Conservation (phyloP, 1,140 invertebrate genomes). For the Drosophila funebris region DNA sequence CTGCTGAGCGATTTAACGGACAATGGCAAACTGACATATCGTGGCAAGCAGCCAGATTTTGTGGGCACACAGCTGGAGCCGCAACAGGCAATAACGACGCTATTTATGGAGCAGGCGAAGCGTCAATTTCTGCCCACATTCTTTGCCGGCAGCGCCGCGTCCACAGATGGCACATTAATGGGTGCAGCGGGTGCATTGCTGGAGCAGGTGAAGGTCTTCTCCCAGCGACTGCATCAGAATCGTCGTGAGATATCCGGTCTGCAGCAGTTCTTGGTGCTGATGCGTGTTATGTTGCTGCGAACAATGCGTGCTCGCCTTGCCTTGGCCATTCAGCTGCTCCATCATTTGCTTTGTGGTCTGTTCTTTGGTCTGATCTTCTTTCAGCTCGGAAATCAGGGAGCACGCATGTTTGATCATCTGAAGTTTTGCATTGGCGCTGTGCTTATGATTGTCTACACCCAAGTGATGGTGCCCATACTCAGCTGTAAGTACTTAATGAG, state of each 20-base stretch:
- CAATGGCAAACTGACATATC: conserved; percentile 84
- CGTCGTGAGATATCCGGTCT: conserved; percentile 64
- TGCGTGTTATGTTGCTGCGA: conserved; percentile 73
- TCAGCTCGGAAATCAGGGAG: conserved; percentile 86
- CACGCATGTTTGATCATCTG: conserved; percentile 87
- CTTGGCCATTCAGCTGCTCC: conserved; percentile 86
- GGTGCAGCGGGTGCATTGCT: conserved; percentile 63
- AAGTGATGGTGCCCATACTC: conserved; percentile 87
- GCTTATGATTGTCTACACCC: conserved; percentile 87
- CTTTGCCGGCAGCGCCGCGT: conserved; percentile 62
- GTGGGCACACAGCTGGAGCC: conserved; percentile 34
- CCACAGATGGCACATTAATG: conserved; percentile 70
- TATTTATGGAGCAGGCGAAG: conserved; percentile 76
- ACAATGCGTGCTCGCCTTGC: conserved; percentile 83
- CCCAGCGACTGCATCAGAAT: conserved; percentile 52
- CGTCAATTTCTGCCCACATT: conserved; percentile 57
- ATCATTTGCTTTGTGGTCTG: conserved; percentile 86
- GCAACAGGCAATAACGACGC: conserved; percentile 69
- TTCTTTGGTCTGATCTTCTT: conserved; percentile 85
- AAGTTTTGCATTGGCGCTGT: conserved; percentile 88
- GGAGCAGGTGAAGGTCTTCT: conserved; percentile 72
- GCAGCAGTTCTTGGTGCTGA: conserved; percentile 73
- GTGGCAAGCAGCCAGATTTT: conserved; percentile 21
- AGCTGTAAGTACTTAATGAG: conserved; percentile 84
- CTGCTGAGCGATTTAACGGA: conserved; percentile 84